Conservation (phyloP, 2,113 vertebrate species). For the Proteles cristata region DNA sequence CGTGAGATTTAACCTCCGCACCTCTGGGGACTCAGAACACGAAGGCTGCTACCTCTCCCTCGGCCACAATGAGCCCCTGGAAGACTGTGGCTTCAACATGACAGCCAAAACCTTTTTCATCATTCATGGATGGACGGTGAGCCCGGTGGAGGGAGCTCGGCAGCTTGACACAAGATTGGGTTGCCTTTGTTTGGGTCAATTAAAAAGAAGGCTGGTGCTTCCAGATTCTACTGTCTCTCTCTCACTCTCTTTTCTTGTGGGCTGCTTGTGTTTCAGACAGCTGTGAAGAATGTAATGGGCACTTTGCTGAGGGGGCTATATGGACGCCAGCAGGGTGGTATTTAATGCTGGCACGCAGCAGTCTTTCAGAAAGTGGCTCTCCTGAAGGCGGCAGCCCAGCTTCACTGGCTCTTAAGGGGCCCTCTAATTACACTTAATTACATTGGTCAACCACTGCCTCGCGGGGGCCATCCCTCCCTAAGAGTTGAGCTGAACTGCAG, state of each 20-base stretch:
- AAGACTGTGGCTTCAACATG: slow-evolving; percentile 92
- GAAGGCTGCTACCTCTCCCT: slow-evolving; percentile 89
- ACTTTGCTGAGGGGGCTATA: slow-evolving; percentile 35
- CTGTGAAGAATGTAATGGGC: slow-evolving; percentile 72
- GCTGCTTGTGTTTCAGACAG: slow-evolving; percentile 76
- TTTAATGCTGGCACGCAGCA: slow-evolving; percentile 62
- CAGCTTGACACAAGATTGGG: neutral
- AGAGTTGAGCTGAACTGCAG: neutral
- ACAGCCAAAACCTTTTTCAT: slow-evolving; percentile 95
- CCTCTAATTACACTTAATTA: slow-evolving; percentile 76
- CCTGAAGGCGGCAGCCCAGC: neutral
- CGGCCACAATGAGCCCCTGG: slow-evolving; percentile 81
- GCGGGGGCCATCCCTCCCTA: neutral
- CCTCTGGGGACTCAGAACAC: slow-evolving; percentile 84
- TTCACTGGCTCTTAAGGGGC: neutral
- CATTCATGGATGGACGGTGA: slow-evolving; percentile 97
- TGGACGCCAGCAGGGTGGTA: slow-evolving; percentile 71
- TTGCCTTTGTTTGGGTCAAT: slow-evolving; percentile 75
- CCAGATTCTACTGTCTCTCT: slow-evolving; percentile 14
- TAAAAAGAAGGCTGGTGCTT: slow-evolving; percentile 62
- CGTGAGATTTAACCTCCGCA: slow-evolving; percentile 90
- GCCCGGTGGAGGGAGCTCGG: slow-evolving; percentile 39
- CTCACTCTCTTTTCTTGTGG: slow-evolving; percentile 62
- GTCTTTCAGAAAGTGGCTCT: slow-evolving; percentile 76
- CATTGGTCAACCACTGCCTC: slow-evolving; percentile 2